phyloP scores from a whole-genome alignment of 2,797 vertebrate genomes.

The Chrysocyon brachyurus region DNA sequence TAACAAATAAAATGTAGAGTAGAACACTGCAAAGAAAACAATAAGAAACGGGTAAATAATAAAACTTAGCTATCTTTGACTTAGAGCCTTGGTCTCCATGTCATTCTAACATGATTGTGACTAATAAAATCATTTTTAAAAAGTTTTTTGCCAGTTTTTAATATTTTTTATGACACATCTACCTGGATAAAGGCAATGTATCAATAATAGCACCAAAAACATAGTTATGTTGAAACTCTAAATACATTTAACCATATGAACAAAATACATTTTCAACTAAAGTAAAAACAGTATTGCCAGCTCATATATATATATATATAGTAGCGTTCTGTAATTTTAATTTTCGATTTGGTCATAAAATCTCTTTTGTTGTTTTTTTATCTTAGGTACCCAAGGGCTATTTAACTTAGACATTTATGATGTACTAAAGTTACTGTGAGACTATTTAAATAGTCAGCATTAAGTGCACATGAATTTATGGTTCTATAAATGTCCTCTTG shows the following conservation, averaged over 20 bases:
- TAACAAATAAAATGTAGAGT: background rate
- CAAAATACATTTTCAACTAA: slow-evolving; percentile 21
- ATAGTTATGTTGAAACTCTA: background rate
- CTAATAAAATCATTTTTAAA: background rate
- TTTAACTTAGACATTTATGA: slow-evolving; percentile 67
- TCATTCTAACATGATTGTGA: background rate
- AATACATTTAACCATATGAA: background rate
- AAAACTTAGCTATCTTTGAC: background rate
- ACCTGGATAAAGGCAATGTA: background rate
- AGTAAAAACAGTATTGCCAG: background rate
- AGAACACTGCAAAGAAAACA: background rate
- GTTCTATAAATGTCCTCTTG: slow-evolving; percentile 60
- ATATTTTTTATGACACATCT: background rate
- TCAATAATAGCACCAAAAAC: background rate
- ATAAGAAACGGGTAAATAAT: background rate
- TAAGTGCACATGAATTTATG: slow-evolving; percentile 58
- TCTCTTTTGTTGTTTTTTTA: slow-evolving; percentile 56
- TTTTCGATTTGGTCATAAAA: slow-evolving; percentile 62
- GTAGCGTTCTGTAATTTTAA: slow-evolving; percentile 20
- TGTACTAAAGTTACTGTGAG: slow-evolving; percentile 46
- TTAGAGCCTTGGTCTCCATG: background rate
- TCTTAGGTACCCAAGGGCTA: slow-evolving; percentile 7
- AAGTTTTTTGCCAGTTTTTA: slow-evolving; percentile 17
- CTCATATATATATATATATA: background rate
- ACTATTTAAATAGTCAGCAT: slow-evolving; percentile 35